Base-by-base conservation (phyloP, 2,888 invertebrate genomes). In the Tetropium fuscum region DNA sequence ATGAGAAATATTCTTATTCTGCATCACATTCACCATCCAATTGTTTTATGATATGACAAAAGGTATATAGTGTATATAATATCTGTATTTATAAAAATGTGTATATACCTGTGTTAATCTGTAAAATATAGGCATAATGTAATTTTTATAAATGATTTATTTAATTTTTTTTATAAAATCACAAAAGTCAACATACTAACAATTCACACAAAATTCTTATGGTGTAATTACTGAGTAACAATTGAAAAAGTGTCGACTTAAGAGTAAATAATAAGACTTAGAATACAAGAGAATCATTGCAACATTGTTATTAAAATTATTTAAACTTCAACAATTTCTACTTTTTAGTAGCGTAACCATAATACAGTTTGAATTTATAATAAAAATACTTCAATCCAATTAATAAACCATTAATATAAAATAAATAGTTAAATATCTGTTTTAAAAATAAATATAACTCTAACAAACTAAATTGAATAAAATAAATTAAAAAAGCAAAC, bases 171-270 rank as follows among this genome's bases (percentile, higher is more conserved):
- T 77, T 81, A 81, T 79, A 81, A 81, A 81, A 81, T 80, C 80
- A 78, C 80, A 80, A 81, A 80, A 79, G 74, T 80, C 80, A 81
- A 81, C 81, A 78, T 81, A 78, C 78, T 79, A 80, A 80, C 77
- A 80, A 78, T 74, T 80, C 80, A 81, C 81, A 80, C 80, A 78
- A 79, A 66, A 77, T 73, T 78, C 76, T 69, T 72, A 74, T 53
- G 13, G 41, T 57, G 58, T 47, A 51, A 51, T 48, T 40, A 54
- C 56, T 60, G 56, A 36, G 22, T 61, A 65, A 65, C 63, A 66
- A 63, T 53, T 63, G 60, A 59, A 62, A 60, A 62, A 60, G 57
- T 54, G 48, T 64, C 55, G 48, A 51, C 51, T 60, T 57, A 58
- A 53, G 27, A 51, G 15, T 51, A 25, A 56, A 61, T 54, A 54